Evolutionary conservation across 2,888 invertebrate species (phyloP), one percentile per base, ranked within the genome.

Genomic region (Orthosia gothica): DNA sequence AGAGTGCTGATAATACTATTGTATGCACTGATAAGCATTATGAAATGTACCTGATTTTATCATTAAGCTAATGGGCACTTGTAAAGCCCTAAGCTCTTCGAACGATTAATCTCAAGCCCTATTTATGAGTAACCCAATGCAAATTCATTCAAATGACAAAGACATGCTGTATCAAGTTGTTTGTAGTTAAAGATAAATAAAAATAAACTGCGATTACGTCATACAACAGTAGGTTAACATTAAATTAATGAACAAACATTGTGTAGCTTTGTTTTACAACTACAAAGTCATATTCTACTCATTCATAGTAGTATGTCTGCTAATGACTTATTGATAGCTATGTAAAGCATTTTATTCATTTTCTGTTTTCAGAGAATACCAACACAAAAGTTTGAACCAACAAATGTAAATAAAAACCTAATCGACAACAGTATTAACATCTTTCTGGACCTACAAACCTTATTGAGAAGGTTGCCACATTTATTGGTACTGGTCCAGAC

Each of bases 341-440:
- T 47, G 26, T 72, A 32, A 58, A 32, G 18, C 23, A 66, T 18
- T 72, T 32, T 15, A 58, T 50, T 72, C 0, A 45, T 64, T 55
- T n/a, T 12, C 49, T 62, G 49, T 76, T 94, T 94, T 67, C 93
- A 96, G 95, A 92, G 89, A 90, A 87, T 83, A 73, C 85, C 89
- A 67, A 78, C 90, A 71, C 89, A 89, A 61, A 94, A 93, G 85
- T 81, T 88, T 62, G 96, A 96, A 82, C 76, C 91, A 47, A 88
- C 89, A 2, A 91, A 85, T 86, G 87, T 96, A 86, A 94, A 96
- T 90, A 95, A 92, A 84, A 91, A 74, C 54, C 86, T 96, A 23
- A 92, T 96, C 78, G 91, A 94, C 20, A 92, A 92, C 89, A 93
- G 95, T 92, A 94, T 96, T 88, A 93, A 88, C 82, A 92, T 96